Percentiles rank a stretch among this genome's conserved stretches.
These are phyloP conservation scores for Trichacis sp. DNA, from an alignment of 2,888 invertebrate genomes.

Conservation along the genomic window DNA sequence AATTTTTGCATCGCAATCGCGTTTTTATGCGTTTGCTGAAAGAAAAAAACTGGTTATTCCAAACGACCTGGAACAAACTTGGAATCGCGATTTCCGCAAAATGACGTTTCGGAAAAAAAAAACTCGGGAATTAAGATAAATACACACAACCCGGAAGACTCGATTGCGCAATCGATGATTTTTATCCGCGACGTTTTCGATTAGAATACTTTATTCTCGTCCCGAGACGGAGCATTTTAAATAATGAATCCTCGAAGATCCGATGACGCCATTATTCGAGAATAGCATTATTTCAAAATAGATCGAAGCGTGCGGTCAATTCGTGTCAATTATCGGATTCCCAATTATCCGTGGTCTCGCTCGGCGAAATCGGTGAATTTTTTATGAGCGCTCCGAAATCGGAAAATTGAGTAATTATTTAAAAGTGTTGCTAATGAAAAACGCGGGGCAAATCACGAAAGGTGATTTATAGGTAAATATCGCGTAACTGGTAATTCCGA, in stretches of 20 bases:
- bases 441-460: slow-evolving; percentile 20
- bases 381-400: slow-evolving; percentile 10
- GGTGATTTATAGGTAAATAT: slow-evolving; percentile 39
- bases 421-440: slow-evolving; percentile 27
- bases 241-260: not conserved
- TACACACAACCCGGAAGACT: too few species aligned
- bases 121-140: too few species aligned
- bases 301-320: too few species aligned
- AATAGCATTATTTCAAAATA: too few species aligned
- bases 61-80: not conserved
- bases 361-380: slow-evolving; percentile 2
- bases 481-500: slow-evolving; percentile 27
- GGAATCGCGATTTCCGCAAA: not conserved
- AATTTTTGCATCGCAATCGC: not conserved
- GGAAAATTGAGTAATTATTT: slow-evolving; percentile 9
- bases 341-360: not conserved
- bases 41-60: not conserved
- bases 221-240: not conserved
- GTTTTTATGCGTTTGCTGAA: not conserved
- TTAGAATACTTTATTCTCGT: not conserved
- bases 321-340: too few species aligned
- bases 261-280: too few species aligned
- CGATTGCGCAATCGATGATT: too few species aligned
- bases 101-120: too few species aligned
- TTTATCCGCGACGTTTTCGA: not conserved